A percentile compares a stretch with the other conserved stretches of the same genome.
Conservation (phyloP, 2,797 vertebrate species). For the Phataginus tricuspis region DNA sequence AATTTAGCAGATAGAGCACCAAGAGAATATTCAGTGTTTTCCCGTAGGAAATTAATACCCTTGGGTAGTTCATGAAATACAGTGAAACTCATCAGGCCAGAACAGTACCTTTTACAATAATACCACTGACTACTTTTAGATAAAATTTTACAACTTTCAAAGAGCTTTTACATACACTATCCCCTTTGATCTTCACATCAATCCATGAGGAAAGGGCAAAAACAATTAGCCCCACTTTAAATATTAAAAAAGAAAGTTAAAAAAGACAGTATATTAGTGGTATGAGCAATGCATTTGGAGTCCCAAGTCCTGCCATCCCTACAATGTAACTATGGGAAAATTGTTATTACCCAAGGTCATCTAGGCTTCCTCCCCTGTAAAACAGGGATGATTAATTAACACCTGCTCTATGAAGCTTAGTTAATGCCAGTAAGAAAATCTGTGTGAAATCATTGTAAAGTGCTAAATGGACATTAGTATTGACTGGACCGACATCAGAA, state of each 20-base stretch:
- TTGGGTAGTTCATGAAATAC: slow-evolving; percentile 77
- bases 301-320: not conserved
- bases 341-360: slow-evolving; percentile 24
- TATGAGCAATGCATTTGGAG: not conserved
- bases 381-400: not conserved
- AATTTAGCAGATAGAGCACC: not conserved
- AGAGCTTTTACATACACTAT: not conserved
- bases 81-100: slow-evolving; percentile 68
- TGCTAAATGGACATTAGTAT: not conserved
- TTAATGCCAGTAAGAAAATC: not conserved
- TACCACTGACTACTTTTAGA: not conserved
- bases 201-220: not conserved
- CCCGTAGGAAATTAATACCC: slow-evolving; percentile 57
- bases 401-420: not conserved
- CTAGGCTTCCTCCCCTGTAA: not conserved
- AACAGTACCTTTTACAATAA: not conserved
- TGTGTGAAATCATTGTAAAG: not conserved
- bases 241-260: not conserved
- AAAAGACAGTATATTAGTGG: not conserved
- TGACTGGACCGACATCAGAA: not conserved
- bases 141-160: slow-evolving; percentile 24
- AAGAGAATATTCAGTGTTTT: not conserved
- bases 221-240: not conserved
- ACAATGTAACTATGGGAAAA: slow-evolving; percentile 24
- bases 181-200: not conserved